Evolutionary conservation across 2,888 invertebrate genomes (phyloP).

Genomic region (Camponotus fellah): DNA sequence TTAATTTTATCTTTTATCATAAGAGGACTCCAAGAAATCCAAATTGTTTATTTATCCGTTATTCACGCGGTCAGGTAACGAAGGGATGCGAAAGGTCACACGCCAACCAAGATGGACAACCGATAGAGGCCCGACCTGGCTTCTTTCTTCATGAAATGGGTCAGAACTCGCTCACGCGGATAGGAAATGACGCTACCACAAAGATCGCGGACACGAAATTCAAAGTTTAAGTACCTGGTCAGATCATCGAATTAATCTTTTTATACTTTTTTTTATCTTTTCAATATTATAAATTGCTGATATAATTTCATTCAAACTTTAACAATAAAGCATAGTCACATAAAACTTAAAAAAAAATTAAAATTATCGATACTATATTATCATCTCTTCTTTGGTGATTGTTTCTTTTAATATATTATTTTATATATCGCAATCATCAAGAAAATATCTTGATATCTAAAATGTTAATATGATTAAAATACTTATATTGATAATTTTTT

Average conservation of each 20-base stretch:
- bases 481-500: background rate
- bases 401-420: background rate
- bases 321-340: background rate
- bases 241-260: background rate
- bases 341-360: background rate
- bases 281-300: background rate
- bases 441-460: background rate
- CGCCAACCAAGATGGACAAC: slow-evolving; percentile 80
- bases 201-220: slow-evolving; percentile 62
- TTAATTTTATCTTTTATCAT: background rate
- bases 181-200: slow-evolving; percentile 74
- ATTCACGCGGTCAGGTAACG: slow-evolving; percentile 59
- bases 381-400: background rate
- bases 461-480: background rate
- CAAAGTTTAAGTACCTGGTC: slow-evolving; percentile 32
- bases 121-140: slow-evolving; percentile 80
- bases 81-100: slow-evolving; percentile 81
- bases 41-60: slow-evolving; percentile 61
- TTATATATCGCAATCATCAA: background rate
- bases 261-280: too few relatives aligned
- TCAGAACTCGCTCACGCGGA: slow-evolving; percentile 71
- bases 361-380: background rate
- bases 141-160: slow-evolving; percentile 79
- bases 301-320: background rate
- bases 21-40: background rate